A percentile compares a stretch with the other conserved stretches of the same genome.
Conservation (phyloP, 2,797 vertebrate species). For the Percopsis omiscomaycus region DNA sequence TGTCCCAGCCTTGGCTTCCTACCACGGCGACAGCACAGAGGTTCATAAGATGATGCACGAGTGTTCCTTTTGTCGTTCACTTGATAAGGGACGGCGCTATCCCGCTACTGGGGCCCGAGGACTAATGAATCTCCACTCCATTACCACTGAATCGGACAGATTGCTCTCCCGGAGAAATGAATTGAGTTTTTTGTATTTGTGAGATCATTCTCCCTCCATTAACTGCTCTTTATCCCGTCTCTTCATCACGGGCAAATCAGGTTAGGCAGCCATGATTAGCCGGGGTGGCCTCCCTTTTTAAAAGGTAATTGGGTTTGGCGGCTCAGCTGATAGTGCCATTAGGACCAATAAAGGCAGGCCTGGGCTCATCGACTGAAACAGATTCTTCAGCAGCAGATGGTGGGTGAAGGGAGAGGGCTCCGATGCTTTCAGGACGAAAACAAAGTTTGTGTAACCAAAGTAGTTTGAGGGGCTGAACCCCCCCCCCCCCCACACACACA, state of each 20-base stretch:
- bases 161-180: conserved; percentile 88
- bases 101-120: conserved; percentile 75
- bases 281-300: conserved; percentile 86
- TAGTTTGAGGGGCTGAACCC: conserved; percentile 67
- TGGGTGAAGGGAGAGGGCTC: conserved; percentile 74
- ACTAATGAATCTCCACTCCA: conserved; percentile 90
- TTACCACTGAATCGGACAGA: conserved; percentile 86
- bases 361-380: conserved; percentile 84
- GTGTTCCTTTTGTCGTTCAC: conserved; percentile 77
- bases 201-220: conserved; percentile 90
- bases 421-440: conserved; percentile 76
- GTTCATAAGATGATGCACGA: conserved; percentile 44
- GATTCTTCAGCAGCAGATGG: conserved; percentile 86
- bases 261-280: conserved; percentile 88
- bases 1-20: conserved; percentile 7
- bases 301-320: conserved; percentile 87
- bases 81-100: conserved; percentile 76
- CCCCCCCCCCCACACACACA: conserved; percentile 10
- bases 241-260: conserved; percentile 86
- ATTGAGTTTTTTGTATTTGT: conserved; percentile 91
- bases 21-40: conserved; percentile 17
- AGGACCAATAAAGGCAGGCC: conserved; percentile 86
- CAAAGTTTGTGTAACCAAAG: conserved; percentile 85
- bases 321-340: conserved; percentile 88
- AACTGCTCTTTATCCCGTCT: conserved; percentile 89